Conservation (phyloP, 2,888 invertebrate species). For the Eutolmus rufibarbis region DNA sequence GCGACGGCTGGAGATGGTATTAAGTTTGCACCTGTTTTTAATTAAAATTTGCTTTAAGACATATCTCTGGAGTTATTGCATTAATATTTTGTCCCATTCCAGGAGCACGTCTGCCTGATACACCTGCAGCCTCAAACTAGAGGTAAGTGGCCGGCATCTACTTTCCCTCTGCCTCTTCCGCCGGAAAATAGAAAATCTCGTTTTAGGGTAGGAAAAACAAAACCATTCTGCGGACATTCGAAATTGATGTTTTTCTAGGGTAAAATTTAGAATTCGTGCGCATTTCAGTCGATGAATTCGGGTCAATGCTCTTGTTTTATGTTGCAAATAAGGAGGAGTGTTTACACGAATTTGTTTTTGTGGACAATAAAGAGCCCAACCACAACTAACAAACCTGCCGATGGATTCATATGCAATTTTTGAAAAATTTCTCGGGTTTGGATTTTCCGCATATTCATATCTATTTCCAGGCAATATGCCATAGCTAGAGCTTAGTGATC, state of each 20-base stretch:
- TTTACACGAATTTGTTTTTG: not conserved
- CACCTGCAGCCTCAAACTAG: not conserved
- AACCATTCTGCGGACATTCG: not conserved
- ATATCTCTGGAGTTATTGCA: not conserved
- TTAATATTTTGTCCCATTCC: not conserved
- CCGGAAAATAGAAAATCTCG: not conserved
- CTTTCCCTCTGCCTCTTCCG: not conserved
- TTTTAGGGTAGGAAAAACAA: not conserved
- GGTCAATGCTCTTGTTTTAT: not conserved
- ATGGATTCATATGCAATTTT: not conserved
- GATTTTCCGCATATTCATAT: not conserved
- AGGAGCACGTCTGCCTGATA: not conserved
- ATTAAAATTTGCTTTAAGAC: not conserved
- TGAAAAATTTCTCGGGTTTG: not conserved
- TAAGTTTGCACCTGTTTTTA: slow-evolving; percentile 9
- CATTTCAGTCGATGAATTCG: not conserved
- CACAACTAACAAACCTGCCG: not conserved
- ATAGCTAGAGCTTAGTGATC: not conserved
- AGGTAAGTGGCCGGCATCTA: not conserved
- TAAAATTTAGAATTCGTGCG: not conserved
- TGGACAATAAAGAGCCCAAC: not conserved
- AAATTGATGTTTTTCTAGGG: not conserved
- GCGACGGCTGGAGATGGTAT: not conserved
- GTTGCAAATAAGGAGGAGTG: not conserved
- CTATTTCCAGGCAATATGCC: not conserved